Conservation (phyloP, 2,888 invertebrate genomes). For the Caenorhabditis macrosperma region DNA sequence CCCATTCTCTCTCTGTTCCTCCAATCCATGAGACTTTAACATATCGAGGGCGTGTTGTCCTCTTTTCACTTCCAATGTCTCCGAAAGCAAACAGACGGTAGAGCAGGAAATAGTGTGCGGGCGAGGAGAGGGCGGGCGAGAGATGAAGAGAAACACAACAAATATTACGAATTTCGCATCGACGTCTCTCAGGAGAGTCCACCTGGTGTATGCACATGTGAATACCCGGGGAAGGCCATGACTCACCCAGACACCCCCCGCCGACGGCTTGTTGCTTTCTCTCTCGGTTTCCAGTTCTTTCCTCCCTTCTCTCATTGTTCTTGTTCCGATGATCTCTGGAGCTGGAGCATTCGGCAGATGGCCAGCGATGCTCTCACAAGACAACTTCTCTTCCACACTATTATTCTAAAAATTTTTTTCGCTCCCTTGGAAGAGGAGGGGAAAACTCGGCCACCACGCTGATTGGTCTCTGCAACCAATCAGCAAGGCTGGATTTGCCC, state of each 20-base stretch:
- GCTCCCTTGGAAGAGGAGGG: no score
- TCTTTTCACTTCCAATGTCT: conserved; percentile 9
- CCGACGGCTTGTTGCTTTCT: neutral
- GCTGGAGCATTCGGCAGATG: no score
- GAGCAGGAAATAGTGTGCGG: conserved; percentile 10
- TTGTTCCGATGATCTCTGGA: no score
- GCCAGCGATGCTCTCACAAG: no score
- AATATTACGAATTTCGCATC: conserved; percentile 56
- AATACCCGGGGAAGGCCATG: no score
- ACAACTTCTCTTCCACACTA: no score
- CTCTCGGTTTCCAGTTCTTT: conserved; percentile 1
- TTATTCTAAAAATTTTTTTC: no score
- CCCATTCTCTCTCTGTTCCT: neutral
- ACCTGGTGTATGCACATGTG: conserved; percentile 40
- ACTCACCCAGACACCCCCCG: conserved; percentile 17
- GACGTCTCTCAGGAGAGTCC: conserved; percentile 4
- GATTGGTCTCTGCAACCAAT: no score
- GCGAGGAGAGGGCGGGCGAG: neutral
- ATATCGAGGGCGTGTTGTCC: neutral
- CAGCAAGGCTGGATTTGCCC: no score
- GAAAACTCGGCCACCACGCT: no score
- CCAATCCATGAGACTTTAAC: conserved; percentile 20
- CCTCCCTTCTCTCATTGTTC: neutral
- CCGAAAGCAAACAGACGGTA: conserved; percentile 46
- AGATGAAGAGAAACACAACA: conserved; percentile 40